Percentiles rank a stretch among this genome's conserved stretches.
These are phyloP conservation scores for cattle (Bos taurus) DNA, from an alignment of 2,113 vertebrate genomes.

Conservation along the genomic window ARS-UCD2.0 NC_037336.1:45200001-45200500, in stretches of 20 bases:
- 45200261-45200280: not conserved
- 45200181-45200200: not conserved
- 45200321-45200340: not conserved
- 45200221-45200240: not conserved
- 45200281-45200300: slow-evolving; percentile 4
- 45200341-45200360: not conserved
- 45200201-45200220: not conserved
- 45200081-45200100: not conserved
- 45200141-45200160: not conserved
- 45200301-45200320: not conserved
- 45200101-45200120: not conserved
- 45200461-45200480: not conserved
- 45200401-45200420: not conserved
- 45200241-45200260: not conserved
- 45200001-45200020: not conserved
- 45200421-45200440: not conserved
- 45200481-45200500: not conserved
- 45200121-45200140: not conserved
- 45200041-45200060: not conserved
- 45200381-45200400: not conserved
- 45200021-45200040: not conserved
- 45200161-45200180: not conserved
- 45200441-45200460: not conserved
- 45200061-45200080: not conserved
- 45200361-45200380: not conserved